Percentiles rank a stretch among this genome's conserved stretches.
Conservation (phyloP, 2,888 invertebrate species). For the Conops quadrifasciatus region DNA sequence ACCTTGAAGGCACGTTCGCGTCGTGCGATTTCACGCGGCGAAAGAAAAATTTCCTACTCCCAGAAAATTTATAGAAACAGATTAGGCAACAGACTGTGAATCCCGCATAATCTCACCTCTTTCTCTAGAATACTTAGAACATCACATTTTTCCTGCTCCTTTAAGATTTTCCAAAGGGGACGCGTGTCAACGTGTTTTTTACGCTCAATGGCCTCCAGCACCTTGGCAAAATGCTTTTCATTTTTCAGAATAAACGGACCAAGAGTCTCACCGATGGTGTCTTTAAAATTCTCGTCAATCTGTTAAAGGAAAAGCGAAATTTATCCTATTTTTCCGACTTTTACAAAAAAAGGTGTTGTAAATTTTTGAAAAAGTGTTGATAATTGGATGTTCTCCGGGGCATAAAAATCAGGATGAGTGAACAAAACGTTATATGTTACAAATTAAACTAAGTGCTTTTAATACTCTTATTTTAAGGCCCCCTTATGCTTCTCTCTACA, state of each 20-base stretch:
- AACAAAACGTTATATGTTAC: too few relatives aligned
- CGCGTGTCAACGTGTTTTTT: constrained; percentile 49
- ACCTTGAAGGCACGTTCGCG: constrained; percentile 53
- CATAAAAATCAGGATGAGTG: too few relatives aligned
- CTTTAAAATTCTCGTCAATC: constrained; percentile 59
- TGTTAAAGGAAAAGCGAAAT: constrained; percentile 35
- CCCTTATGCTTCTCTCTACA: too few relatives aligned
- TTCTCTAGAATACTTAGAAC: constrained; percentile 55
- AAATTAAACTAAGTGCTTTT: too few relatives aligned
- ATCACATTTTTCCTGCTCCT: constrained; percentile 56
- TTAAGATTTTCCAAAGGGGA: constrained; percentile 57
- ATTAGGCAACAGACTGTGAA: too few relatives aligned
- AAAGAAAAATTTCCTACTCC: constrained; percentile 50
- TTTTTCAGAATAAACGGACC: constrained; percentile 55
- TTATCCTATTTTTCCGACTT: background rate
- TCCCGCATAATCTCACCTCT: constrained; percentile 45
- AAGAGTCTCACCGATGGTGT: constrained; percentile 54
- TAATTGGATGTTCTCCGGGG: too few relatives aligned
- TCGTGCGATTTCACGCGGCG: constrained; percentile 55
- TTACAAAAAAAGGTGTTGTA: too few relatives aligned
- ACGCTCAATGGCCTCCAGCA: constrained; percentile 47
- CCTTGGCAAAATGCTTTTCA: constrained; percentile 49
- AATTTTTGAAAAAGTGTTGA: too few relatives aligned
- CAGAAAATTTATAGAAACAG: background rate
- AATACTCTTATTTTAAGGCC: too few relatives aligned